Evolutionary conservation across 1,140 invertebrate species (phyloP).

Genomic region (Spodoptera frugiperda): DNA sequence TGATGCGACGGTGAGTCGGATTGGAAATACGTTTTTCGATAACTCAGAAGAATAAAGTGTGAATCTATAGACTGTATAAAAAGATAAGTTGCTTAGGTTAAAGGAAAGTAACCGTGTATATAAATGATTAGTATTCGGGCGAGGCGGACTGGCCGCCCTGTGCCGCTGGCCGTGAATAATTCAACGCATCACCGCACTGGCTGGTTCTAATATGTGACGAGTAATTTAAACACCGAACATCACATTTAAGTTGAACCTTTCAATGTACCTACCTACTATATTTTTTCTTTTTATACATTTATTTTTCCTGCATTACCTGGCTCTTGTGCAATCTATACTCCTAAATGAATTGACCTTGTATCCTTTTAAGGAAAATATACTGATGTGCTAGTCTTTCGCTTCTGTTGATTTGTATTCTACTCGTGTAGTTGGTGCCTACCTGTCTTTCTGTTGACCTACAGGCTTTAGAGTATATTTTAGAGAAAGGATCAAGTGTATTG

Average conservation of each 20-base stretch:
- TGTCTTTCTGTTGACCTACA: no score
- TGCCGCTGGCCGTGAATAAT: conserved; percentile 57
- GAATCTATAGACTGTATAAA: neutral
- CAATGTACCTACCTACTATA: neutral
- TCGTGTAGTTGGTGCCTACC: neutral
- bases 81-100: conserved; percentile 18
- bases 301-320: neutral
- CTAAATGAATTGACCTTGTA: no score
- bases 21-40: neutral
- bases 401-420: neutral
- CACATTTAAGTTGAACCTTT: conserved; percentile 32
- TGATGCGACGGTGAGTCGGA: no score
- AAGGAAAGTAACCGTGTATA: conserved; percentile 44
- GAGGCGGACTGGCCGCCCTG: conserved; percentile 46
- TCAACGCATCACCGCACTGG: conserved; percentile 53
- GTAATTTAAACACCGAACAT: conserved; percentile 52
- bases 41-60: neutral
- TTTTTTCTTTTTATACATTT: neutral
- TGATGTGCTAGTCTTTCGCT: neutral
- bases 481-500: neutral
- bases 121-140: conserved; percentile 57
- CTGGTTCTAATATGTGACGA: conserved; percentile 52
- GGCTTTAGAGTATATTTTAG: no score
- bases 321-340: no score
- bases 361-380: no score